Base-by-base conservation (phyloP, 2,797 vertebrate genomes). In the Lacerta bilineata region DNA sequence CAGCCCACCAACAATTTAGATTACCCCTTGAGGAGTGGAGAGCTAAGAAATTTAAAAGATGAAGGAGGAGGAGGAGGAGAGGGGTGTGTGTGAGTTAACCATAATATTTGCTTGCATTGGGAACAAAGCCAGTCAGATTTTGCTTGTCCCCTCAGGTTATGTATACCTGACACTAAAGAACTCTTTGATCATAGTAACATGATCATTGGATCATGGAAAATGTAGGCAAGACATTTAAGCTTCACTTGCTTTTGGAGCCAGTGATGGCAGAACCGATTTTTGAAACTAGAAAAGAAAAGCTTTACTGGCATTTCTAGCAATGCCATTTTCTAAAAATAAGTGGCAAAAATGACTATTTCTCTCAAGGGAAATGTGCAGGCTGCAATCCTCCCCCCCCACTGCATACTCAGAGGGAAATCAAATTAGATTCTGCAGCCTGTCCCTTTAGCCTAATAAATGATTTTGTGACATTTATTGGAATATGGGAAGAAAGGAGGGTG, bases 391-490 rank as follows among this genome's bases (percentile, higher is more conserved):
- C 59, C 64, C 76, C 61, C 43, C 10, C 64, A 85, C 77, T 50
- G 78, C 66, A 87, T 8, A 66, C 69, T 64, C 23, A 43, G 36
- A 86, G 36, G 88, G 87, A 87, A 90, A 91, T 86, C 75, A 89
- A 81, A 93, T 91, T 85, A 78, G 68, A 88, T 82, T 74, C 90
- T 86, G 72, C 84, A 80, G 81, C 76, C 89, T 75, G 66, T 88
- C 68, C 0, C 88, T 80, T 88, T 86, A 75, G 88, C 83, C 59
- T 88, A 93, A 91, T 89, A 90, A 90, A 90, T 71, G 87, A 89
- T 90, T 90, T 85, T 93, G 88, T 93, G 92, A 85, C 91, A 83
- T 91, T 91, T 93, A 90, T 89, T 92, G 89, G 74, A 94, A 90
- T 92, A 85, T 66, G 59, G 81, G 75, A 86, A 82, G 46, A 85